A percentile compares a stretch with the other conserved stretches of the same genome.
These are phyloP conservation scores for Malthinus flaveolus DNA, from an alignment of 2,888 invertebrate genomes.

Conservation along the genomic window DNA sequence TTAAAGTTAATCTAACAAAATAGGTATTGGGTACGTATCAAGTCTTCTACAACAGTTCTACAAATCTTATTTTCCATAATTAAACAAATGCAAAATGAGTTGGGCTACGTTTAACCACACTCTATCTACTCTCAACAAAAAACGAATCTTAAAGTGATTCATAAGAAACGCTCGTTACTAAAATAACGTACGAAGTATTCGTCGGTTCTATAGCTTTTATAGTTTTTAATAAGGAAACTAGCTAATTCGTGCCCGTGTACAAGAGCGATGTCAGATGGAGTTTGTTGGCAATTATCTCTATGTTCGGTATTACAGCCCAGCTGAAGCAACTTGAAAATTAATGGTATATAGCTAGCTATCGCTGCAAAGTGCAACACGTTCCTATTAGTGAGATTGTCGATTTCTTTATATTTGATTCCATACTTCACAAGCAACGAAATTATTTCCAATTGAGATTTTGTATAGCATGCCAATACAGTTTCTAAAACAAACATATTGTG, in stretches of 20 bases:
- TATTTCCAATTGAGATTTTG: constrained; percentile 46
- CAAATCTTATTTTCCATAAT: too few relatives aligned
- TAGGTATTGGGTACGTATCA: too few relatives aligned
- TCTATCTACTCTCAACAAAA: too few relatives aligned
- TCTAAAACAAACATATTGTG: not conserved
- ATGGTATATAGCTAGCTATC: constrained; percentile 54
- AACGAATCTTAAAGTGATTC: too few relatives aligned
- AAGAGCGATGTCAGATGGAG: constrained; percentile 53
- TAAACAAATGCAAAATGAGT: too few relatives aligned
- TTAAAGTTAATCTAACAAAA: too few relatives aligned
- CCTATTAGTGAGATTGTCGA: constrained; percentile 52
- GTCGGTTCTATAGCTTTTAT: not conserved
- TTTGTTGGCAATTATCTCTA: constrained; percentile 52
- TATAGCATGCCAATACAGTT: too few relatives aligned
- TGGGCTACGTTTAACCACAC: too few relatives aligned
- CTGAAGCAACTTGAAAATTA: constrained; percentile 50
- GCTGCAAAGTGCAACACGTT: constrained; percentile 60
- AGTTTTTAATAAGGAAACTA: constrained; percentile 13
- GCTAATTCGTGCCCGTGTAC: constrained; percentile 23
- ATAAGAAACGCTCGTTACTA: not conserved
- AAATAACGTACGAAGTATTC: not conserved
- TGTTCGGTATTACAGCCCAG: constrained; percentile 51
- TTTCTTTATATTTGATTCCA: constrained; percentile 43
- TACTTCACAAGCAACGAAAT: constrained; percentile 42
- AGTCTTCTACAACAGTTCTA: too few relatives aligned